A percentile compares a stretch with the other conserved stretches of the same genome.
These are phyloP conservation scores for Smittia aterrima DNA, from an alignment of 2,888 invertebrate species.

Conservation along the genomic window DNA sequence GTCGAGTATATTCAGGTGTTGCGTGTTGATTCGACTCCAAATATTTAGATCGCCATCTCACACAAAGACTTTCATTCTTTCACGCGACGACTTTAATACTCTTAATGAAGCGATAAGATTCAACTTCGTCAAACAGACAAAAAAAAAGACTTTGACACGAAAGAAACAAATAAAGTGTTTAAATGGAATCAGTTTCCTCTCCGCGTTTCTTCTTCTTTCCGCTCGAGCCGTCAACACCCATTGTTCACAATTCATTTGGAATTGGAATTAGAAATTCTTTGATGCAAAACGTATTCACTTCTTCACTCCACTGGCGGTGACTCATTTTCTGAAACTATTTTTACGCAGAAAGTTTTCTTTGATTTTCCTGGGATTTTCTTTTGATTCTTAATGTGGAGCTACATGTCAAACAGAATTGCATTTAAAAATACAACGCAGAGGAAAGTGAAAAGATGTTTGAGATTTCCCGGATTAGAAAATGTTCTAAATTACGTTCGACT, in stretches of 20 bases:
- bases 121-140: not conserved
- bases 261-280: constrained; percentile 14
- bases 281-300: not conserved
- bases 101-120: not conserved
- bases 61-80: not conserved
- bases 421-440: constrained; percentile 12
- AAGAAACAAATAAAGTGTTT: not conserved
- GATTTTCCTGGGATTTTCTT: not conserved
- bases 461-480: constrained; percentile 27
- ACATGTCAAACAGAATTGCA: not conserved
- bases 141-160: not conserved
- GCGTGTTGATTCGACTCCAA: not conserved
- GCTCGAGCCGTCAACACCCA: not conserved
- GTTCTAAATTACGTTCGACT: not conserved
- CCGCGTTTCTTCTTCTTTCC: constrained; percentile 7
- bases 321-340: not conserved
- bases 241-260: not conserved
- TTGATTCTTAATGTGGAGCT: not conserved
- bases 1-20: not conserved
- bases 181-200: constrained; percentile 36
- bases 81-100: not conserved
- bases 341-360: constrained; percentile 3
- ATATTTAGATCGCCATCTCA: not conserved
- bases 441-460: not conserved
- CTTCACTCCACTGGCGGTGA: not conserved